Evolutionary conservation across 1,140 invertebrate species (phyloP), one percentile per base, ranked within the genome.

Genomic region (Ditylenchus dipsaci): DNA sequence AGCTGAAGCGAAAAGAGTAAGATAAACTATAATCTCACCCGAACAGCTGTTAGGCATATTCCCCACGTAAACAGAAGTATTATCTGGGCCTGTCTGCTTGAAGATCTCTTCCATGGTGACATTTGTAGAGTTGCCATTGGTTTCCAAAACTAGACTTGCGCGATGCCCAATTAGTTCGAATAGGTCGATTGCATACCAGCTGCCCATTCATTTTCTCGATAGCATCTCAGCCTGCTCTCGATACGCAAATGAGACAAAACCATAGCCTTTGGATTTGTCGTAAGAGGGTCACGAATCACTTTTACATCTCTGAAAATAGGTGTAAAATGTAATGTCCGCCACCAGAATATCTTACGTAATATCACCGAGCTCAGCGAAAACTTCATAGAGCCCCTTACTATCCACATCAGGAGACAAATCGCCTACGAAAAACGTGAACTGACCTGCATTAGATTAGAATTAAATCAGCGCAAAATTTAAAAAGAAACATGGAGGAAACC

Each of bases 211-310:
- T 99, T 69, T 91, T 90, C 65, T 90, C 88, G 72, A 98, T 98
- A 64, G 95, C 95, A 80, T 90, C 85, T 98, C 95, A 67, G 95
- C 95, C 87, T 99, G 94, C 91, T 91, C 89, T 88, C 96, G 96
- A 86, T 96, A 96, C 74, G 96, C 89, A 86, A 96, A 99, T 8
- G 95, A 97, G n/a, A 98, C 94, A 86, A 99, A 99, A 38, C 95
- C 95, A 87, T 98, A 99, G 75, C 95, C 95, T 86, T 98, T 98
- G 58, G 95, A 97, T 97, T 97, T 77, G 95, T 87, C 43, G 95
- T 97, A 84, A 96, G 92, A 68, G 94, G 92, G 87, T 98, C 95
- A 80, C 93, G 88, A 62, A 98, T 95, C 78, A 99, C 95, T 85
- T 96, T 90, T 84, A 94, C 97, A 86, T 99, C 93, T 79, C 93